Evolutionary conservation across 2,797 vertebrate genomes (phyloP).

Genomic region (Phrynocephalus vlangalii): DNA sequence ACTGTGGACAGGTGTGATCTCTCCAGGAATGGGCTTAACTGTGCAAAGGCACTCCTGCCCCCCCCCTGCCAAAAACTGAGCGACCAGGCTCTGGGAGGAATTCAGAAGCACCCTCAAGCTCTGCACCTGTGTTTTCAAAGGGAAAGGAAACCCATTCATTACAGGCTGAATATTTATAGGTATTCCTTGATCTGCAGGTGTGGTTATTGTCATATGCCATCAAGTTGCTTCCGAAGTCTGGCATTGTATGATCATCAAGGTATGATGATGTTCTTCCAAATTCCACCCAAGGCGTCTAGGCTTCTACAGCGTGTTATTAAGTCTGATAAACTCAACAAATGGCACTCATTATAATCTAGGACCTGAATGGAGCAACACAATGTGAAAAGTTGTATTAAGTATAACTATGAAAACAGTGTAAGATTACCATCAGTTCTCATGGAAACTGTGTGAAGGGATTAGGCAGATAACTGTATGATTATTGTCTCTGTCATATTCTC

Average conservation of each 20-base stretch:
- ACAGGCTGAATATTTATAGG: no score
- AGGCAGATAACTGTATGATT: conserved; percentile 25
- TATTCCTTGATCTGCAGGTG: no score
- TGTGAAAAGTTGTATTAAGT: neutral
- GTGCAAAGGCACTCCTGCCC: no score
- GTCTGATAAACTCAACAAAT: neutral
- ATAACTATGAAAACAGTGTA: neutral
- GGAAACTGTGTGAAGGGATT: conserved; percentile 28
- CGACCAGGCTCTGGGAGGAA: no score
- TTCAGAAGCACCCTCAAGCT: no score
- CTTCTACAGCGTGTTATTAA: neutral
- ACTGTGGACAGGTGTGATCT: no score
- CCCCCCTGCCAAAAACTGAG: no score
- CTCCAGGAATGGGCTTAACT: no score
- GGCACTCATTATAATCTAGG: neutral
- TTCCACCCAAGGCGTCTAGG: neutral
- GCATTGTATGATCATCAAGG: no score
- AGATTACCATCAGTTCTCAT: neutral
- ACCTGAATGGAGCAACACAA: neutral
- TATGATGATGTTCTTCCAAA: neutral
- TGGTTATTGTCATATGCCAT: neutral
- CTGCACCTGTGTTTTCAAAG: no score
- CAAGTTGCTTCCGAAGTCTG: neutral
- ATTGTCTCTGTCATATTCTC: conserved; percentile 27
- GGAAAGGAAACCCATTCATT: no score